phyloP scores from a whole-genome alignment of 92 coral and sea anemone species.

The Epizoanthus ramosus region DNA sequence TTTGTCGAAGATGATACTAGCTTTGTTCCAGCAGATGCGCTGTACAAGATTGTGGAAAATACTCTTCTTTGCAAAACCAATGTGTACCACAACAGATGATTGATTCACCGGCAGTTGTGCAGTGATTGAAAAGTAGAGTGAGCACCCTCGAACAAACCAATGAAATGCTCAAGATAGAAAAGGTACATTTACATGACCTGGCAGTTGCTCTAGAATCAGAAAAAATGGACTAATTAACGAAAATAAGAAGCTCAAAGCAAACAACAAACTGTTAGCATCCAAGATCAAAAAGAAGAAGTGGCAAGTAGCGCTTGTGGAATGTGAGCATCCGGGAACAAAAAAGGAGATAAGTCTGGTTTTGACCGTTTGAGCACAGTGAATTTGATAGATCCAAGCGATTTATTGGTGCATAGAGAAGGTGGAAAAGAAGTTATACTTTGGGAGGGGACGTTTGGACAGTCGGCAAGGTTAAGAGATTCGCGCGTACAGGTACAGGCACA shows the following conservation, averaged over 20 bases:
- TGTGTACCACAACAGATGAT: not conserved
- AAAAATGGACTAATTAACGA: not conserved
- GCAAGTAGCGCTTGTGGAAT: not conserved
- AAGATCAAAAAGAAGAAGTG: not conserved
- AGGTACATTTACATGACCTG: not conserved
- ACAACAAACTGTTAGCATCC: not conserved
- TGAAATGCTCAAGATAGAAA: not conserved
- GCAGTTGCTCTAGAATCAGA: not conserved
- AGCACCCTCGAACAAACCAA: not conserved
- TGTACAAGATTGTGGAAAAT: not conserved
- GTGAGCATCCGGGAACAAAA: not conserved
- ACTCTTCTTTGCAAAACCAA: too few relatives aligned
- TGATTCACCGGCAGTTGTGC: not conserved
- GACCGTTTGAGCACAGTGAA: not conserved
- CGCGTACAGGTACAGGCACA: not conserved
- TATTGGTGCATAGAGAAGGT: not conserved
- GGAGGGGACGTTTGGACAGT: slow-evolving; percentile 1
- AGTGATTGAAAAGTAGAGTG: not conserved
- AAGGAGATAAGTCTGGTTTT: not conserved
- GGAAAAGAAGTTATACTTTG: not conserved
- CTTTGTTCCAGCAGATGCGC: not conserved
- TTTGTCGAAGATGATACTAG: not conserved
- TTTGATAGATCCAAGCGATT: not conserved
- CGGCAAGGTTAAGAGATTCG: slow-evolving; percentile 5
- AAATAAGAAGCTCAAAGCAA: not conserved